Conservation (phyloP, 2,113 vertebrate genomes). For the Atrichornis clamosus region DNA sequence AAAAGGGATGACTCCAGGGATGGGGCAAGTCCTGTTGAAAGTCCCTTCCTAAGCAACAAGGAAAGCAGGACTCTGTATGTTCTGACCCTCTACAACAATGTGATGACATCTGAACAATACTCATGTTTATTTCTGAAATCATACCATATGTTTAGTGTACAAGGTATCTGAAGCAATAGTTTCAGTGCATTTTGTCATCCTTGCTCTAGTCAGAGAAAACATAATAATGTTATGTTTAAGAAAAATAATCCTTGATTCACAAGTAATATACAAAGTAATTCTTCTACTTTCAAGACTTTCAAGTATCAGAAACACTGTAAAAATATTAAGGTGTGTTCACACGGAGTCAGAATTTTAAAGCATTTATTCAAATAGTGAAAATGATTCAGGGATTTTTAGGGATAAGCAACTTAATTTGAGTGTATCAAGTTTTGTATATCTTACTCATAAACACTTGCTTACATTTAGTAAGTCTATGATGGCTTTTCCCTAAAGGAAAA, state of each 20-base stretch:
- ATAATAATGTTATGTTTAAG: too few relatives aligned
- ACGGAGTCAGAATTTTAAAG: not conserved
- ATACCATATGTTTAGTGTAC: not conserved
- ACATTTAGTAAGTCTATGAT: not conserved
- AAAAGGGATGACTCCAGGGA: not conserved
- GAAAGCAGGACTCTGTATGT: not conserved
- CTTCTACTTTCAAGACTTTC: not conserved
- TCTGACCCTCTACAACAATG: not conserved
- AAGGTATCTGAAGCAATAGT: not conserved
- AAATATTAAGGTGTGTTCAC: not conserved
- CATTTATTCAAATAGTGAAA: not conserved
- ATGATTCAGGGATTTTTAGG: not conserved
- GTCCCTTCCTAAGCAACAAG: not conserved
- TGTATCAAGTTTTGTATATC: not conserved
- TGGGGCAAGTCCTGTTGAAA: not conserved
- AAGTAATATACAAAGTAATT: not conserved
- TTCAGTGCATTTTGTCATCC: not conserved
- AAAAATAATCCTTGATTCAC: not conserved
- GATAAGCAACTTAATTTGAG: not conserved
- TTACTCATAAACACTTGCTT: not conserved
- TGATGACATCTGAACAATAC: not conserved
- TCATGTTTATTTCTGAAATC: not conserved
- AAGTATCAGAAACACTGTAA: not conserved
- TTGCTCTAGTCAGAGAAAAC: not conserved
- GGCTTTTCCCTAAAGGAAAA: not conserved